phyloP scores from a whole-genome alignment of 2,888 invertebrate genomes.

The Phaonia tiefii region DNA sequence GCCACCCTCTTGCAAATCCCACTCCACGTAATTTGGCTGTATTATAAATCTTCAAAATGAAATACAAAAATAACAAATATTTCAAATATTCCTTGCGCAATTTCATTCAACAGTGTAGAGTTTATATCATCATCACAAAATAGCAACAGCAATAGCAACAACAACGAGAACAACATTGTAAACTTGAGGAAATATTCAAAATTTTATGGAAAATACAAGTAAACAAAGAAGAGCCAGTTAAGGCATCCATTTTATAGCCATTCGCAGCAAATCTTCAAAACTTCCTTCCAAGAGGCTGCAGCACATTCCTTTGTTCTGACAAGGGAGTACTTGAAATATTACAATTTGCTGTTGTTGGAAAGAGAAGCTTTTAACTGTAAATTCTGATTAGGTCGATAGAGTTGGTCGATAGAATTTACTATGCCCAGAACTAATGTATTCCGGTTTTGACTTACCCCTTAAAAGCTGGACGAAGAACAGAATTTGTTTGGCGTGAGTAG shows the following conservation, averaged over 20 bases:
- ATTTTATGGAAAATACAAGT: not conserved
- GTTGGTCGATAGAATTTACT: not conserved
- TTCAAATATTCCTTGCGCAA: conserved; percentile 43
- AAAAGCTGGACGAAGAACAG: not conserved
- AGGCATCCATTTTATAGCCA: not conserved
- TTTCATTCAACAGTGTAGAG: conserved; percentile 38
- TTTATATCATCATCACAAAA: conserved; percentile 15
- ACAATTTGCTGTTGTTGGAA: not conserved
- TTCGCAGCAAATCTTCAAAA: not conserved
- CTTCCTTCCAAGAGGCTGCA: not conserved
- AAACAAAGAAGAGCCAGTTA: not conserved
- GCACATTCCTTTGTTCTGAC: not conserved
- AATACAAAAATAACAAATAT: conserved; percentile 42
- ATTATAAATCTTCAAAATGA: conserved; percentile 2
- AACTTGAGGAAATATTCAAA: not conserved
- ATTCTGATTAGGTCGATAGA: not conserved
- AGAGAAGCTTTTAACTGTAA: not conserved
- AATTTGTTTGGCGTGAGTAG: not conserved
- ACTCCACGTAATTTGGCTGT: not conserved
- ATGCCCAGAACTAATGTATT: not conserved
- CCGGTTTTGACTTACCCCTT: too few relatives aligned
- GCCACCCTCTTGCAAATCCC: not conserved
- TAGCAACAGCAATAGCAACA: conserved; percentile 20
- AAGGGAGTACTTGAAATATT: too few relatives aligned
- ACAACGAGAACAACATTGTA: conserved; percentile 44